Base-by-base conservation (phyloP, 2,888 invertebrate species). In the Limnephilus marmoratus region DNA sequence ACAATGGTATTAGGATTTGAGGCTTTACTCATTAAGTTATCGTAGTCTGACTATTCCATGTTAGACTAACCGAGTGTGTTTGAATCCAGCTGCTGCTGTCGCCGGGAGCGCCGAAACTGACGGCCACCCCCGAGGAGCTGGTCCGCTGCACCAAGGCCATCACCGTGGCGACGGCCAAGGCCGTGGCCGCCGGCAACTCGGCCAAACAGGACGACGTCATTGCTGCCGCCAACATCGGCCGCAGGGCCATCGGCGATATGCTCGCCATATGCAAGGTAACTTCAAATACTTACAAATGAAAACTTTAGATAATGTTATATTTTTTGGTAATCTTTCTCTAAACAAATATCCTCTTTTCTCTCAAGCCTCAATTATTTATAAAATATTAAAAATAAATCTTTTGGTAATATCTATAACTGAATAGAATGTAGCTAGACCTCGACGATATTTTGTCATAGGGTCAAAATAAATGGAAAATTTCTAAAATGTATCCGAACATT, bases 201-300 rank as follows among this genome's bases (percentile, higher is more conserved):
- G 97, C 98, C 95, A 97, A 98, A 94, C 99, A 99, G 95, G 98
- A 99, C 94, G 99, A 99, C 95, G 98, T 99, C 94, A 99, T 99
- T 29, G 98, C 98, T 3, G 99, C 99, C 1, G 99, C 99, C 90
- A 99, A 99, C 95, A 97, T 99, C 95, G 99, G 99, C 1, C 96
- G 99, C 93, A 98, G 99, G 95, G 98, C 99, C 2, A 99, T 99
- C 91, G 98, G 98, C 29, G 99, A 99, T 94, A 98, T 99, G 97
- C 96, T 99, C 91, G 96, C 97, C 1, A 98, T 98, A 12, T 98
- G 98, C 95, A 98, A 99, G 96, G 97, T 97, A 94, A 93, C 49
- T 3, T 15, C 45, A 49, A 13, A 49, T 49, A 49, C 49, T 49
- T 45, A 45, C 45, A 13, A 41, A 1, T 45, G 12, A 1, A 12